Evolutionary conservation across 2,888 invertebrate genomes (phyloP), one percentile per base, ranked within the genome.

Genomic region (Formica aserva): DNA sequence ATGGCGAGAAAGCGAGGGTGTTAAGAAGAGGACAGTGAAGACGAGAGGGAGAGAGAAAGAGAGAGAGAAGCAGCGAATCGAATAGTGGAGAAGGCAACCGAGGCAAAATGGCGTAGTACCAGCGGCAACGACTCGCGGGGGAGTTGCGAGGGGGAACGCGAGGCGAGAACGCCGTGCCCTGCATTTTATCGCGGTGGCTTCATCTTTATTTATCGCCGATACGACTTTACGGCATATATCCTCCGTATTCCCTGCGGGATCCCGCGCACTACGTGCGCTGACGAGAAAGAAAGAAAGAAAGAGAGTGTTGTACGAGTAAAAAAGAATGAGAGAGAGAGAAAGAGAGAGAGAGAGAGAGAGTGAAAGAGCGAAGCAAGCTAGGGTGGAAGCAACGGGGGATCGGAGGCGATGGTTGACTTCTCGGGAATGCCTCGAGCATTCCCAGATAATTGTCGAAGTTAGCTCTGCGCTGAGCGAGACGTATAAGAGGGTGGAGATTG

Each of bases 201-300:
- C 92, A 92, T 92, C 92, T 92, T 92, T 92, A 92, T 92, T 92
- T 92, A 92, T 92, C 92, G 92, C 87, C 91, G 91, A 92, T 92
- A 91, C 91, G 91, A 89, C 89, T 90, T 89, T 87, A 87, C 86
- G 86, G 82, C 86, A 72, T 86, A 86, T 86, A 87, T 86, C 85
- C 81, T 84, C 71, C 76, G 84, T 86, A 86, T 84, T 86, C 84
- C 81, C 84, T 52, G 63, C 80, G 76, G 84, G 84, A 78, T 48
- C 26, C 29, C 71, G 22, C 60, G 48, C 69, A 45, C 78, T 80
- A 80, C 78, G 78, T 80, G 78, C 78, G 45, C 72, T 32, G 45
- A 45, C 57, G 65, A 52, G 29, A 41, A 52, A 38, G 57, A 41
- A 67, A 52, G 29, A 41, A 52, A 52, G 57, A 41, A 67, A 48